Percentiles rank a stretch among this genome's conserved stretches.
These are phyloP conservation scores for Macropis europaea DNA, from an alignment of 2,888 invertebrate genomes.

Conservation along the genomic window DNA sequence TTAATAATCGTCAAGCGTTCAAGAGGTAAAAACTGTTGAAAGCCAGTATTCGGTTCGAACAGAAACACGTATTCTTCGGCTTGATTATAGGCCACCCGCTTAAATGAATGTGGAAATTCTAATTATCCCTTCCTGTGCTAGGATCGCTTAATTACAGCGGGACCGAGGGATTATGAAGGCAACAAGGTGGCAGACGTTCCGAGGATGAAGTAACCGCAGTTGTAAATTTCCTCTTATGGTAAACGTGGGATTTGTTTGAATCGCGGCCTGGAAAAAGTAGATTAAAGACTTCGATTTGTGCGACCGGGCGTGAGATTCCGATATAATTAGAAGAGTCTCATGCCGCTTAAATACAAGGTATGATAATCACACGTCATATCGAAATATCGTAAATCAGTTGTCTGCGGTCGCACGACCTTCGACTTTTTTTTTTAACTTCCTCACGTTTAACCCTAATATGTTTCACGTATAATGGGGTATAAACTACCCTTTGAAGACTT, in stretches of 20 bases:
- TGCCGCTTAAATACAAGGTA: constrained; percentile 21
- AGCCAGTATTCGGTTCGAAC: background rate
- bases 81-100: constrained; percentile 1
- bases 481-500: no score
- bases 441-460: background rate
- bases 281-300: constrained; percentile 20
- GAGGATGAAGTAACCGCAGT: constrained; percentile 17
- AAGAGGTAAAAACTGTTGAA: no score
- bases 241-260: constrained; percentile 12
- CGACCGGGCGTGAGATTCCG: background rate
- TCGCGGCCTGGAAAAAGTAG: constrained; percentile 10
- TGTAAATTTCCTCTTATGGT: constrained; percentile 40
- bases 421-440: background rate
- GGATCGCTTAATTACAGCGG: constrained; percentile 30
- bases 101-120: constrained; percentile 36
- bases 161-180: constrained; percentile 17
- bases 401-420: constrained; percentile 1
- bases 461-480: no score
- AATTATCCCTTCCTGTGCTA: constrained; percentile 16
- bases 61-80: background rate
- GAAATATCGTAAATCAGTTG: constrained; percentile 20
- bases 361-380: constrained; percentile 34
- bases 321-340: constrained; percentile 29
- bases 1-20: no score
- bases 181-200: constrained; percentile 2